phyloP scores from a whole-genome alignment of 2,113 vertebrate genomes.

The Eonycteris spelaea region DNA sequence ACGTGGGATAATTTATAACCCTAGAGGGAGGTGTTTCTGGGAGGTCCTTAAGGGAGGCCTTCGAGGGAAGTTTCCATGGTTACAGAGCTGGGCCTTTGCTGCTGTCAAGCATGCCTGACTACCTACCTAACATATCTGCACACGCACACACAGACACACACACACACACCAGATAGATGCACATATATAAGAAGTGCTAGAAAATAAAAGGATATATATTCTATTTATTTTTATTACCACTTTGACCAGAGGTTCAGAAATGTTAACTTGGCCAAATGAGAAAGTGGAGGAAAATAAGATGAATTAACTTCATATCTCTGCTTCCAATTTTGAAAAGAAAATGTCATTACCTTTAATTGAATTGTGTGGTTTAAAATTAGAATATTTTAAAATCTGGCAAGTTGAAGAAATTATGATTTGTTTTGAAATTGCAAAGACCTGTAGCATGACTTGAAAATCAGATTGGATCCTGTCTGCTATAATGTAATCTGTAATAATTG shows the following conservation, averaged over 20 bases:
- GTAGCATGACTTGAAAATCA: background rate
- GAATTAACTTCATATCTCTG: background rate
- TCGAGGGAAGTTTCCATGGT: too few relatives aligned
- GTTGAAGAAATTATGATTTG: background rate
- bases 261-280: background rate
- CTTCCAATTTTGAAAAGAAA: background rate
- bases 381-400: background rate
- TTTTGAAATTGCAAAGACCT: background rate
- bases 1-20: too few relatives aligned
- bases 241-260: background rate
- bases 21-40: too few relatives aligned
- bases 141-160: background rate
- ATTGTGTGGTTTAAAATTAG: background rate
- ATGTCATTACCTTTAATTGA: background rate
- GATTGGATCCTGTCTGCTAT: background rate
- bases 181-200: background rate
- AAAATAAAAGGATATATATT: background rate
- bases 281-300: background rate
- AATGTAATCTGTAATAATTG: background rate
- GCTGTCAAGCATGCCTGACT: too few relatives aligned
- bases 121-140: too few relatives aligned
- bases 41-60: too few relatives aligned
- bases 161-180: background rate
- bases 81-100: too few relatives aligned
- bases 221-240: background rate